Conservation (phyloP, 2,113 vertebrate genomes). For the Sarotherodon lohbergeri region DNA sequence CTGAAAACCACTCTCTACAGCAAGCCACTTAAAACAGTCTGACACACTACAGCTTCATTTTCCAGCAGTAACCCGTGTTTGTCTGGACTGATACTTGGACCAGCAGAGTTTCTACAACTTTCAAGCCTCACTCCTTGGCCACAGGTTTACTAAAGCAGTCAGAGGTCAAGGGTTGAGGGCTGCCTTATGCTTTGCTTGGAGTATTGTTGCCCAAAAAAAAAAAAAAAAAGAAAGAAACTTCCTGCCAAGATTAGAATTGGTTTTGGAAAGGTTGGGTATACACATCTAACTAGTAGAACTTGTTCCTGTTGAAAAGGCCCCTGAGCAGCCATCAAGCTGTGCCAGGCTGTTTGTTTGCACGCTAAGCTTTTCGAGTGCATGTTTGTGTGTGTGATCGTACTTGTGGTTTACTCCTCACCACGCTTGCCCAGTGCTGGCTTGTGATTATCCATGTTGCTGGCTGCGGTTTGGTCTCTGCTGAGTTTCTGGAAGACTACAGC, state of each 20-base stretch:
- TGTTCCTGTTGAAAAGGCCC: neutral
- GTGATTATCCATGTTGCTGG: slow-evolving; percentile 42
- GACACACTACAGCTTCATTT: neutral
- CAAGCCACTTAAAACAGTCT: neutral
- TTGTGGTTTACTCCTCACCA: slow-evolving; percentile 30
- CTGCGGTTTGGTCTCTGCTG: slow-evolving; percentile 15
- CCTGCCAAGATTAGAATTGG: neutral
- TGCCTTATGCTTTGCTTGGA: neutral
- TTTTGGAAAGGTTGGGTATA: neutral
- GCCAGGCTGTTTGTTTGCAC: slow-evolving; percentile 37
- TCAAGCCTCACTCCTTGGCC: neutral
- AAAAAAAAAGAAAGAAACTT: neutral
- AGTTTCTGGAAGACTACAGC: slow-evolving; percentile 9
- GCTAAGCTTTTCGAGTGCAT: slow-evolving; percentile 3
- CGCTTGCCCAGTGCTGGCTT: slow-evolving; percentile 30
- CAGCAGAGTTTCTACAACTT: neutral
- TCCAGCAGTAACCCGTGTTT: neutral
- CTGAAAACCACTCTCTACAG: slow-evolving; percentile 17
- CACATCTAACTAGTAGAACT: neutral
- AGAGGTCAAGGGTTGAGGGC: neutral
- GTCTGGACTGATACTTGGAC: neutral
- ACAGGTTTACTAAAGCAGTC: neutral
- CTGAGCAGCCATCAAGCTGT: neutral
- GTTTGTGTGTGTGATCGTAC: neutral
- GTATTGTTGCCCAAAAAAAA: neutral